Percentiles rank a stretch among this genome's conserved stretches.
phyloP scores from a whole-genome alignment of 2,888 invertebrate genomes.

The Cheiracanthium punctorium region DNA sequence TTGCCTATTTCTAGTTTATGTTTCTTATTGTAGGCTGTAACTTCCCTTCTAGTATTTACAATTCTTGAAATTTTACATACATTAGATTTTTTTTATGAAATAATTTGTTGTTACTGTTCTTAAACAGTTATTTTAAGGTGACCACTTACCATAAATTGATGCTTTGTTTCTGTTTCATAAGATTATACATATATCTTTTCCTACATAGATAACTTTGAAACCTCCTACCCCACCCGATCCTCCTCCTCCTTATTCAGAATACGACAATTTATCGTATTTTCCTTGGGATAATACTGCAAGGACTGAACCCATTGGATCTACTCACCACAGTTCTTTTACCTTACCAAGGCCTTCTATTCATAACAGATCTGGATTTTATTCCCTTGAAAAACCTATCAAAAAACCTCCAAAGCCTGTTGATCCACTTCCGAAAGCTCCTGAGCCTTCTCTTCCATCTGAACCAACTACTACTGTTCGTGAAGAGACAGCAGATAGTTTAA shows the following conservation, averaged over 20 bases:
- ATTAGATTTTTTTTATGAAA: neutral
- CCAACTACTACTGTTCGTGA: neutral
- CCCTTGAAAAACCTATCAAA: slow-evolving; percentile 27
- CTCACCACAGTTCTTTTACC: slow-evolving; percentile 25
- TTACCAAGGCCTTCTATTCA: slow-evolving; percentile 27
- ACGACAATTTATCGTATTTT: slow-evolving; percentile 52
- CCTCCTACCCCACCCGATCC: slow-evolving; percentile 21
- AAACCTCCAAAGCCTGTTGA: slow-evolving; percentile 5
- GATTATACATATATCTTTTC: neutral
- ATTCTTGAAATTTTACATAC: too few species aligned
- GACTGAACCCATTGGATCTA: neutral
- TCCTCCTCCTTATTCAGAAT: slow-evolving; percentile 52
- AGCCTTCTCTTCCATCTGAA: neutral
- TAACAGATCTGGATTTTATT: slow-evolving; percentile 45
- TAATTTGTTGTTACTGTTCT: neutral
- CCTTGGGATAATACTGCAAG: slow-evolving; percentile 7
- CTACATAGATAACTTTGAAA: neutral
- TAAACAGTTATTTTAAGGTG: neutral
- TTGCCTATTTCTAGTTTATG: neutral
- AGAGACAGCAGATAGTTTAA: neutral
- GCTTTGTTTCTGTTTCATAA: neutral
- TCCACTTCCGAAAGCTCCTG: neutral
- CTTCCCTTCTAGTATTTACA: too few species aligned
- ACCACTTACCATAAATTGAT: neutral
- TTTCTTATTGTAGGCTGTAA: neutral